phyloP scores from a whole-genome alignment of 2,888 invertebrate species.

The Anthophora plumipes region DNA sequence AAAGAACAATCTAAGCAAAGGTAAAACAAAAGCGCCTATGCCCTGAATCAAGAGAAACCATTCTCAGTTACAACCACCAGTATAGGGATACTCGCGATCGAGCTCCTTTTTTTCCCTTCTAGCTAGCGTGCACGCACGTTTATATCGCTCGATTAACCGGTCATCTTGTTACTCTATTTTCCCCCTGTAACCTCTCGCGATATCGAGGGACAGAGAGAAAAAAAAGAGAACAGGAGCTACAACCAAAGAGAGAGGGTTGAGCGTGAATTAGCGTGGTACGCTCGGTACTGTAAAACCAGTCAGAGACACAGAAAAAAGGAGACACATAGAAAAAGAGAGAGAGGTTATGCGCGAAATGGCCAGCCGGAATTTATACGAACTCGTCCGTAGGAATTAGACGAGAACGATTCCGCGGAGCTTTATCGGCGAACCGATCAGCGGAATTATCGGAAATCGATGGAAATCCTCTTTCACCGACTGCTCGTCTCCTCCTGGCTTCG shows the following conservation, averaged over 20 bases:
- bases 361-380: conserved; percentile 52
- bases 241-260: background rate
- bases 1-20: background rate
- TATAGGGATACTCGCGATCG: background rate
- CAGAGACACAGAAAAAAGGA: conserved; percentile 45
- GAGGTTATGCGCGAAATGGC: conserved; percentile 42
- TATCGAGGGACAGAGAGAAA: conserved; percentile 14
- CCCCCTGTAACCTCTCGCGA: conserved; percentile 12
- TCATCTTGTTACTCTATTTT: conserved; percentile 52
- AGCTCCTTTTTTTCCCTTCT: conserved; percentile 19
- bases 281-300: conserved; percentile 49
- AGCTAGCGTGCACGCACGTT: conserved; percentile 29
- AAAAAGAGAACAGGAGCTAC: background rate
- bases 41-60: background rate
- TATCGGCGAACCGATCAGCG: conserved; percentile 65
- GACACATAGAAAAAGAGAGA: background rate
- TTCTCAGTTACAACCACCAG: conserved; percentile 11
- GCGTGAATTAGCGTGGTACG: conserved; percentile 39
- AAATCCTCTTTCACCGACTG: conserved; percentile 65
- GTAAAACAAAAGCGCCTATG: background rate
- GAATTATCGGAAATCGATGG: conserved; percentile 71
- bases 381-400: conserved; percentile 61
- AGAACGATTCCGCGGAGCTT: conserved; percentile 59
- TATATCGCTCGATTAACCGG: conserved; percentile 58
- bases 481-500: conserved; percentile 33